Conservation (phyloP, 35 echinoderm and acorn worm genomes). For the Chiridota heheva region DNA sequence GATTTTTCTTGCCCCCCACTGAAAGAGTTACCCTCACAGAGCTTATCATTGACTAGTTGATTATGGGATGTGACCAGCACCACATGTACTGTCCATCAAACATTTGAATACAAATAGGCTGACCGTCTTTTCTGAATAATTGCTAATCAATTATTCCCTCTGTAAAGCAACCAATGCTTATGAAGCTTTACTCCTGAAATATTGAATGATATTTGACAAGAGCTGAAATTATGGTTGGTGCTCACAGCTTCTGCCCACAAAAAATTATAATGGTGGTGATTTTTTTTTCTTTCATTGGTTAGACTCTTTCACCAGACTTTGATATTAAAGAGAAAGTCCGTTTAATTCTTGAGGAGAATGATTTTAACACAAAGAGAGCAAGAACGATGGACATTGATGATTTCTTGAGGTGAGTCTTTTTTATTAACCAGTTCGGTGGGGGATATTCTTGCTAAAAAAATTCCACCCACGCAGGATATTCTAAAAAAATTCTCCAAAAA, state of each 20-base stretch:
- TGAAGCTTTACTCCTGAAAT: not conserved
- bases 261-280: not conserved
- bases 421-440: too few species aligned
- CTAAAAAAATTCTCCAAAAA: too few species aligned
- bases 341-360: slow-evolving; percentile 59
- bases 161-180: too few species aligned
- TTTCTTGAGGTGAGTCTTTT: slow-evolving; percentile 63
- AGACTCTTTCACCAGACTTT: slow-evolving; percentile 56
- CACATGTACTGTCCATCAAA: too few species aligned
- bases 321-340: slow-evolving; percentile 73
- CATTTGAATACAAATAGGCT: too few species aligned
- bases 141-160: not conserved
- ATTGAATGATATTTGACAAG: not conserved
- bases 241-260: not conserved
- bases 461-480: too few species aligned
- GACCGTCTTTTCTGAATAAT: not conserved
- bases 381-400: slow-evolving; percentile 97
- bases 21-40: too few species aligned
- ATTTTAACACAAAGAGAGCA: slow-evolving; percentile 79
- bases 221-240: not conserved
- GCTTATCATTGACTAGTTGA: too few species aligned
- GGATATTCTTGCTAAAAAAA: too few species aligned
- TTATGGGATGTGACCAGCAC: too few species aligned
- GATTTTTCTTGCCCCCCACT: too few species aligned
- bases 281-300: slow-evolving; percentile 5